Evolutionary conservation across 2,797 vertebrate genomes (phyloP), one percentile per base, ranked within the genome.

Genomic region (Phrynocephalus guinanensis): DNA sequence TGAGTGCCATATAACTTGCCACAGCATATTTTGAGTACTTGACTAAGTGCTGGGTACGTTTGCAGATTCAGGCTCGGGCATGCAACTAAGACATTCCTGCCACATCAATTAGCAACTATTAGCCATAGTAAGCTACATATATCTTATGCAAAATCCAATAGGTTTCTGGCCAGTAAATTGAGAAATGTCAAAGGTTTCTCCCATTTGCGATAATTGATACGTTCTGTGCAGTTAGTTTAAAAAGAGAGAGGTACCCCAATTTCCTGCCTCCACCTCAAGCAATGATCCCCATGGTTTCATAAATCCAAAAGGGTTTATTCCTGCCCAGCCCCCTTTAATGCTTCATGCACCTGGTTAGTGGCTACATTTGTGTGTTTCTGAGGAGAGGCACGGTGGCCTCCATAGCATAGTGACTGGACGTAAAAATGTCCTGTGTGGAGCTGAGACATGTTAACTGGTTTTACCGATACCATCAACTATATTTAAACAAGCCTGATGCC

Each of bases 401-500:
- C 91, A 66, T 82, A 38, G 6, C 13, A 68, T 84, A 33, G 87
- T 0, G 80, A 90, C 93, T 94, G 81, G 1, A 80, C 0, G 0
- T 48, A 44, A 48, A 91, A 91, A 92, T 76, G 0, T 84, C 85
- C 90, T 0, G 33, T 79, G 87, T 82, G 1, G 60, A 91, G 91
- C 93, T 2, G 0, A 90, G 81, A 94, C 94, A 96, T 93, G 95
- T 96, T 98, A 97, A 98, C 98, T 97, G 96, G 96, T 97, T 97
- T 95, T 84, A 90, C 75, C 98, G 98, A 99, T 98, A 97, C 93
- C 95, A 99, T 99, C 98, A 97, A 96, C 93, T 96, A 98, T 97
- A 98, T 99, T 99, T 98, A 98, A 98, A 99, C 98, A 98, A 98
- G 97, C 97, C 97, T 97, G 97, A 98, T 98, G 98, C 98, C 98